Base-by-base conservation (phyloP, 2,888 invertebrate species). In the Apotomis capreana region DNA sequence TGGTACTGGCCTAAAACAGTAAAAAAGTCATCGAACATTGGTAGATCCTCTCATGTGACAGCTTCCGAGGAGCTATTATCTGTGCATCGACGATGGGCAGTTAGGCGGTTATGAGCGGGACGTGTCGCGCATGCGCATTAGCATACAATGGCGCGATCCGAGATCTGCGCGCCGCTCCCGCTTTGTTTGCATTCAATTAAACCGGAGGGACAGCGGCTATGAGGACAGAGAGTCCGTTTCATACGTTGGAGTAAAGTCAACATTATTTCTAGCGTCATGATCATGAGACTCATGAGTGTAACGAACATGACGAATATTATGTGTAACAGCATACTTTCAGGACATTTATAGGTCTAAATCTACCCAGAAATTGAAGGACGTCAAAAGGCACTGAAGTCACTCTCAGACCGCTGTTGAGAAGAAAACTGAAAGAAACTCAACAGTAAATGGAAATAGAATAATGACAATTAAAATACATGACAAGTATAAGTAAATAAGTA, bases 101-200 rank as follows among this genome's bases (percentile, higher is more conserved):
- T 64, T 73, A 67, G 61, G 52, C 70, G 62, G 68, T 64, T 73
- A 67, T 71, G 71, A 71, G 71, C 61, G 61, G 61, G 61, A 67
- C 67, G 67, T 65, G 59, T 61, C 60, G 67, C 59, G 60, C 71
- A 68, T 58, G 58, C 60, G 26, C 67, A 71, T 71, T 71, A 62
- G 67, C 71, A 71, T 67, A 71, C 71, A 71, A 71, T 71, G 65
- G 71, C 60, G 67, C 69, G 62, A 69, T 69, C 51, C 51, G 40
- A 61, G 54, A 67, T 57, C 60, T 67, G 67, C 67, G 57, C 65
- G 70, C 65, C 67, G 68, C 68, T 49, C 60, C 36, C 15, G 65
- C 71, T 68, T 70, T 67, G 71, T 71, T 71, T 71, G 71, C 71
- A 68, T 71, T 67, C 71, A 61, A 68, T 71, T 71, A 71, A 67